Evolutionary conservation across 1,140 invertebrate species (phyloP), one percentile per base, ranked within the genome.

Genomic region (Brachionus rubens): DNA sequence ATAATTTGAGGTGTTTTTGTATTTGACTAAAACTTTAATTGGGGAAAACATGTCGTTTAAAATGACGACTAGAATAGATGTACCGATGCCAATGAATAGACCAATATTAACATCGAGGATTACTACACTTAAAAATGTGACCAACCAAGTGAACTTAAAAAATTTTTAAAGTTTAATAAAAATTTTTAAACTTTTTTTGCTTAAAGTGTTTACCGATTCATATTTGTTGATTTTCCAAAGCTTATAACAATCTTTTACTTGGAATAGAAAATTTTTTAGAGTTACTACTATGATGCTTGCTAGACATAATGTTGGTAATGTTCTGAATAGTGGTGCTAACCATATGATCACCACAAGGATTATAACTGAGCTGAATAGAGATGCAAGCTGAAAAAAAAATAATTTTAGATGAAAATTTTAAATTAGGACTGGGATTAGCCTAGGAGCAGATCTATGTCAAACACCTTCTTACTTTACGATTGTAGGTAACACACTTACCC

Each of bases 141-240:
- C 26, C 16, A 77, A 9, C 70, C 70, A 77, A 24, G 75, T 65
- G 3, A 67, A 12, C 62, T 90, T 54, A 30, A 54, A 54, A 54
- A 54, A 54, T 26, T 26, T 26, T n/a, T n/a, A n/a, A n/a, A n/a
- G n/a, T n/a, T n/a, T n/a, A n/a, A n/a, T n/a, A n/a, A 24, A 19
- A 4, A 36, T 36, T 36, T 36, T 12, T 54, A 5, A 26, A 54
- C 28, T 54, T 54, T 54, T 21, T 12, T 14, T 12, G 10, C 1
- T 26, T 21, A 14, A 9, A 54, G 2, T 12, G 28, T 24, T 59
- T 65, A 65, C 40, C 16, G 59, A 91, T 81, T 96, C 93, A 77
- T 90, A 85, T 79, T 89, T 89, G 36, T 91, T 93, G 21, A 92
- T 83, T 80, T 86, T 88, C 88, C 91, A 92, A 81, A 89, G 86